A percentile compares a stretch with the other conserved stretches of the same genome.
Conservation (phyloP, 2,113 vertebrate genomes). For the Phaethornis superciliosus region DNA sequence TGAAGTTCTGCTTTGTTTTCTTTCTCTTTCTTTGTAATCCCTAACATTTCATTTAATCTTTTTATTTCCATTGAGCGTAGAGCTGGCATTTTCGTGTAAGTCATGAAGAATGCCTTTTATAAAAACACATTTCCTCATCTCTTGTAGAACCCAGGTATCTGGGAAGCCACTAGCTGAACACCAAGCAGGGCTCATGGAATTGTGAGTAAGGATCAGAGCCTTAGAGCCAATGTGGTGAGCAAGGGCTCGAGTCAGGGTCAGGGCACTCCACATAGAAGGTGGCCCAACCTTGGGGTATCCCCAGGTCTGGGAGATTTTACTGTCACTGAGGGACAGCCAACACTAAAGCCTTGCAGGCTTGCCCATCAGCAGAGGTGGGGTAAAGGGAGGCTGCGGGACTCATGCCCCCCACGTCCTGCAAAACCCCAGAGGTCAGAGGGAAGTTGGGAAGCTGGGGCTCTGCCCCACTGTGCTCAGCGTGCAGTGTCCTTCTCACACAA, state of each 20-base stretch:
- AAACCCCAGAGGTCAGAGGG: background rate
- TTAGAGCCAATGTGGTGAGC: background rate
- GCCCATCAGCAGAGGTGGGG: background rate
- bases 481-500: fast-evolving
- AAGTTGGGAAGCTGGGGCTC: fast-evolving
- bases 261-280: background rate
- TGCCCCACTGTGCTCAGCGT: background rate
- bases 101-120: background rate
- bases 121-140: background rate
- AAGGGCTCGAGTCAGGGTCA: background rate
- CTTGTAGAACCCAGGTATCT: background rate
- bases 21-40: background rate
- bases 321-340: background rate
- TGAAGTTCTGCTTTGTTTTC: background rate
- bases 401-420: too few relatives aligned
- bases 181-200: background rate
- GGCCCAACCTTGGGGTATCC: background rate
- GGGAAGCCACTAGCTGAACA: background rate
- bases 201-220: background rate
- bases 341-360: background rate
- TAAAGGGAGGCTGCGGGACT: background rate
- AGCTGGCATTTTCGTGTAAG: background rate
- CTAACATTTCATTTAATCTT: background rate
- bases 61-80: background rate
- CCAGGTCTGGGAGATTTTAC: background rate